Evolutionary conservation across 2,113 vertebrate species (phyloP).

Genomic region (Neolamprologus hecqui): DNA sequence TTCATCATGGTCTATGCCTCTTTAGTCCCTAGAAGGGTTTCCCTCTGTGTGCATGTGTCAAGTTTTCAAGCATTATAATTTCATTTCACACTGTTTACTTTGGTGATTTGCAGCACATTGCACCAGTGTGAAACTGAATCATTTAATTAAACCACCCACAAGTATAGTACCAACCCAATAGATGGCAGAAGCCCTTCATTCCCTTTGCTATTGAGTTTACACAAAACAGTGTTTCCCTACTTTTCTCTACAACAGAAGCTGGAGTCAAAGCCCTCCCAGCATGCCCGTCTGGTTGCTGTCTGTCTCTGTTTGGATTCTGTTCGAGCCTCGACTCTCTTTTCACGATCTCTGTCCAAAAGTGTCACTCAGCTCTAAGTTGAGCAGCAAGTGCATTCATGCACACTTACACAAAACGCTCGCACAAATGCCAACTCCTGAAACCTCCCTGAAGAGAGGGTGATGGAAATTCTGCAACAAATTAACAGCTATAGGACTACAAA

Average conservation of each 20-base stretch:
- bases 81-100: conserved; percentile 20
- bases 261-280: conserved; percentile 12
- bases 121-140: not conserved
- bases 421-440: conserved; percentile 11
- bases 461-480: not conserved
- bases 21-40: not conserved
- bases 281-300: conserved; percentile 32
- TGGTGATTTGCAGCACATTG: not conserved
- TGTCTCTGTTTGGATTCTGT: conserved; percentile 31
- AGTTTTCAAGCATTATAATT: conserved; percentile 4
- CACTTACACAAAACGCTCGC: not conserved
- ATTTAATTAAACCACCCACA: not conserved
- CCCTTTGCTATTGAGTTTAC: not conserved
- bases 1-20: conserved; percentile 16
- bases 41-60: not conserved
- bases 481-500: not conserved
- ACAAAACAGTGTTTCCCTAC: not conserved
- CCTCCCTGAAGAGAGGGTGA: not conserved
- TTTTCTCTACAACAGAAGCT: not conserved
- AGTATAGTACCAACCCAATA: not conserved
- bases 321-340: conserved; percentile 34
- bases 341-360: conserved; percentile 44
- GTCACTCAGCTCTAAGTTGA: conserved; percentile 51
- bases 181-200: conserved; percentile 5
- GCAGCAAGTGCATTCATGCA: conserved; percentile 7